Evolutionary conservation across 2,797 vertebrate species (phyloP).

Genomic region (Acomys russatus): DNA sequence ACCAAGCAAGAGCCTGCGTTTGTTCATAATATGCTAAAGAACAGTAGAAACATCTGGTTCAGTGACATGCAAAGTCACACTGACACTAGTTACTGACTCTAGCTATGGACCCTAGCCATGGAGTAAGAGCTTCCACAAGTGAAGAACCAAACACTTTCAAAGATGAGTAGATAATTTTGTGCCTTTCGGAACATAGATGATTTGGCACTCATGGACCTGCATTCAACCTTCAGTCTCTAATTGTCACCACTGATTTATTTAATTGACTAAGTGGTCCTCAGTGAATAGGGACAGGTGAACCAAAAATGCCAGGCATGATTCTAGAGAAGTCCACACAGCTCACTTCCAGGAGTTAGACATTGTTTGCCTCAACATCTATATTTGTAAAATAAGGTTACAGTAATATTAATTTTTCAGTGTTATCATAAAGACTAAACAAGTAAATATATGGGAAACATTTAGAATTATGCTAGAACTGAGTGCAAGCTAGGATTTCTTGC

Average conservation of each 20-base stretch:
- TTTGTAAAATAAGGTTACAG: conserved; percentile 16
- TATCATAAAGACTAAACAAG: neutral
- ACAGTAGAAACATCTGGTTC: neutral
- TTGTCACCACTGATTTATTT: neutral
- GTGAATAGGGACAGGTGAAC: neutral
- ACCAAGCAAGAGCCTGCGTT: neutral
- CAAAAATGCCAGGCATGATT: neutral
- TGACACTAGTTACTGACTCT: neutral
- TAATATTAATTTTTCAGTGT: neutral
- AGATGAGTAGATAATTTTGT: neutral
- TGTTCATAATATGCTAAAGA: neutral
- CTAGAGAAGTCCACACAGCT: neutral
- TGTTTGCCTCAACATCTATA: neutral
- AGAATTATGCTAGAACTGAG: neutral
- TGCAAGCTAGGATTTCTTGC: neutral
- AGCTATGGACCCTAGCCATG: neutral
- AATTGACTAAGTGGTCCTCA: neutral
- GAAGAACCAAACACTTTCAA: neutral
- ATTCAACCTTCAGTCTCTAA: neutral
- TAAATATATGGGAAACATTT: neutral
- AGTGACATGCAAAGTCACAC: neutral
- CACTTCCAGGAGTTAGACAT: neutral
- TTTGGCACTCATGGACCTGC: neutral
- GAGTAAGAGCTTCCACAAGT: neutral
- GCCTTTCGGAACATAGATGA: neutral